Conservation (phyloP, 2,113 vertebrate species). For the Setophaga petechia region DNA sequence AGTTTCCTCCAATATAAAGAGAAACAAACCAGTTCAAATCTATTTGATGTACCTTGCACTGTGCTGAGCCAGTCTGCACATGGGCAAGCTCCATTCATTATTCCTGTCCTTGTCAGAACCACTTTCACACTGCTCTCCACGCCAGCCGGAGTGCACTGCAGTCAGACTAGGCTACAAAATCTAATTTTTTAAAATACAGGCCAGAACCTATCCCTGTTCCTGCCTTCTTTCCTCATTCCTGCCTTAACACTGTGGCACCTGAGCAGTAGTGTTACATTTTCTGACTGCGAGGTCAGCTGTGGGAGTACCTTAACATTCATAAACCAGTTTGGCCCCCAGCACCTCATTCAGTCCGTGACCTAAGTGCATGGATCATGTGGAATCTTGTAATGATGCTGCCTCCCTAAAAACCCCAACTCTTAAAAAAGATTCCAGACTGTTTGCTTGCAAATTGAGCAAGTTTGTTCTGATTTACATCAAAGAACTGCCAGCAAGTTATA, state of each 20-base stretch:
- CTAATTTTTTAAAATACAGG: fast-evolving
- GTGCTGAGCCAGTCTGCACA: fast-evolving
- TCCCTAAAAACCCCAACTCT: not conserved
- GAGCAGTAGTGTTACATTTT: not conserved
- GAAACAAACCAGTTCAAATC: not conserved
- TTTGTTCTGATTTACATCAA: not conserved
- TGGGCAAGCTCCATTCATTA: fast-evolving
- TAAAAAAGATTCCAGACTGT: not conserved
- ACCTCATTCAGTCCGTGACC: not conserved
- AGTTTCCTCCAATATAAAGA: not conserved
- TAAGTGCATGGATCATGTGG: fast-evolving
- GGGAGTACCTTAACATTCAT: fast-evolving
- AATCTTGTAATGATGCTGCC: not conserved
- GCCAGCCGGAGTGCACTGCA: fast-evolving
- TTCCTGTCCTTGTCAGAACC: not conserved
- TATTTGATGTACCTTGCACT: not conserved
- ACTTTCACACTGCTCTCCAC: not conserved
- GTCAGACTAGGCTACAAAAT: not conserved
- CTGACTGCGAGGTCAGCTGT: not conserved
- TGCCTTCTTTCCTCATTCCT: not conserved
- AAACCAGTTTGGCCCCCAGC: not conserved
- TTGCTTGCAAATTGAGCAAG: not conserved
- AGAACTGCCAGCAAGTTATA: not conserved
- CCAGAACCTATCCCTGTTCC: not conserved
- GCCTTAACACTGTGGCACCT: not conserved